These are phyloP conservation scores for Scaptomyza polygonia DNA, from an alignment of 2,888 invertebrate species.

Conservation along the genomic window DNA sequence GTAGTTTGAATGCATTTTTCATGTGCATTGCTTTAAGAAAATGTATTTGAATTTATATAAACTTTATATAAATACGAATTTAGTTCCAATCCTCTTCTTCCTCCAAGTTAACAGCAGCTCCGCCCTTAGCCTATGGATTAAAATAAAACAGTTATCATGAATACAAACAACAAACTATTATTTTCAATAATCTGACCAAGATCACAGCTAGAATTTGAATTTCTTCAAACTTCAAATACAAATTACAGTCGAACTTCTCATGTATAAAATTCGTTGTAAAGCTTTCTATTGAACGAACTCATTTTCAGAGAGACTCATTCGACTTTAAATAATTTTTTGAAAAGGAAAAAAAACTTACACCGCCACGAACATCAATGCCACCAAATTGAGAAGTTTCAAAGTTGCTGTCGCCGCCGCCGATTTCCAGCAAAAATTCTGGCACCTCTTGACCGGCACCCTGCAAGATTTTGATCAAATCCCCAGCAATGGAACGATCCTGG, in stretches of 20 bases:
- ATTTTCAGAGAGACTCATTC: too few relatives aligned
- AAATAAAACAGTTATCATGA: constrained; percentile 9
- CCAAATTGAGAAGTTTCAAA: constrained; percentile 86
- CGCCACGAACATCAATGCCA: constrained; percentile 87
- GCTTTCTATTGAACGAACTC: too few relatives aligned
- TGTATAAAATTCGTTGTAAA: too few relatives aligned
- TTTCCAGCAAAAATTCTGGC: constrained; percentile 89
- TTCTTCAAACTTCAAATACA: too few relatives aligned
- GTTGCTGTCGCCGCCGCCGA: constrained; percentile 82
- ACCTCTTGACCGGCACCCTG: constrained; percentile 91
- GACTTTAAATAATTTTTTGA: too few relatives aligned
- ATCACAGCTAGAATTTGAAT: too few relatives aligned
- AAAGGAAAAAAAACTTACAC: constrained; percentile 36
- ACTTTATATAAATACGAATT: background rate
- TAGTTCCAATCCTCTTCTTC: constrained; percentile 68
- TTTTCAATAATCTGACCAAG: too few relatives aligned
- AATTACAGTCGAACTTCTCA: too few relatives aligned
- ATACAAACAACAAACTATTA: background rate
- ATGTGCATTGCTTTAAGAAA: constrained; percentile 10
- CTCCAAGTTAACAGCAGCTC: constrained; percentile 56
- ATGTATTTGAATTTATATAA: background rate
- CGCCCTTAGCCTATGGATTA: constrained; percentile 18
- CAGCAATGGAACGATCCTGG: constrained; percentile 87
- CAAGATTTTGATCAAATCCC: constrained; percentile 89
- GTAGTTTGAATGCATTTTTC: constrained; percentile 22